Evolutionary conservation across 2,888 invertebrate genomes (phyloP).

Genomic region (Aphodius sticticus): DNA sequence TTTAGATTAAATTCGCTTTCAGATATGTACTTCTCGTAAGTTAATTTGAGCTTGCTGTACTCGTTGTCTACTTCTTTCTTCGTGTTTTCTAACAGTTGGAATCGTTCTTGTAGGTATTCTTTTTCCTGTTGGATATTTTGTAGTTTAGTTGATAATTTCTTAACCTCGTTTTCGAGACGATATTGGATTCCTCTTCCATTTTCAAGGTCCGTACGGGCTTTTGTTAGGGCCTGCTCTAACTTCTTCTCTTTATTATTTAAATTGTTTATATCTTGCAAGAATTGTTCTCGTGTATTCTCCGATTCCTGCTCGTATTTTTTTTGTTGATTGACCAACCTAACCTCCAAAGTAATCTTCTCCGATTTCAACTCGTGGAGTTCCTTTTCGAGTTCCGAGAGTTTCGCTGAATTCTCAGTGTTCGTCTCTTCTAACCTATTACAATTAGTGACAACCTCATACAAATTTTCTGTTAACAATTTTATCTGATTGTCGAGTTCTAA

Average conservation of each 20-base stretch:
- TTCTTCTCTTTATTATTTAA: slow-evolving; percentile 28
- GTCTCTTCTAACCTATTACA: slow-evolving; percentile 40
- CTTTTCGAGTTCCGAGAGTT: slow-evolving; percentile 29
- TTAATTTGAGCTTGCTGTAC: slow-evolving; percentile 27
- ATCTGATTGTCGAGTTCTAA: slow-evolving; percentile 40
- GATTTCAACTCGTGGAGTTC: slow-evolving; percentile 31
- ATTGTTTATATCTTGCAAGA: slow-evolving; percentile 30
- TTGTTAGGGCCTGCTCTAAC: slow-evolving; percentile 33
- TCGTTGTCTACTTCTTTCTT: slow-evolving; percentile 29
- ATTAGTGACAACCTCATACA: slow-evolving; percentile 42
- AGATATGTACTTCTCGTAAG: slow-evolving; percentile 30
- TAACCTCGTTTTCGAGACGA: slow-evolving; percentile 33
- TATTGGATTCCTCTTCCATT: slow-evolving; percentile 33
- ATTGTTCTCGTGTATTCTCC: slow-evolving; percentile 35
- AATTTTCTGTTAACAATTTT: slow-evolving; percentile 42
- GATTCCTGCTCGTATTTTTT: slow-evolving; percentile 37
- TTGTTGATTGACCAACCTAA: slow-evolving; percentile 37
- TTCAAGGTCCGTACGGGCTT: slow-evolving; percentile 43
- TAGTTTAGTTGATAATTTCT: slow-evolving; percentile 29
- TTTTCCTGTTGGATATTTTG: slow-evolving; percentile 32
- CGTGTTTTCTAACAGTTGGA: slow-evolving; percentile 25
- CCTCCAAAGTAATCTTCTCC: slow-evolving; percentile 36
- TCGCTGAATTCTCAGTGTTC: slow-evolving; percentile 27
- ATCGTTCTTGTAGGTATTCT: slow-evolving; percentile 25
- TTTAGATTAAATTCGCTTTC: slow-evolving; percentile 27